These are phyloP conservation scores for Steatornis caripensis DNA, from an alignment of 2,113 vertebrate species.

Conservation along the genomic window DNA sequence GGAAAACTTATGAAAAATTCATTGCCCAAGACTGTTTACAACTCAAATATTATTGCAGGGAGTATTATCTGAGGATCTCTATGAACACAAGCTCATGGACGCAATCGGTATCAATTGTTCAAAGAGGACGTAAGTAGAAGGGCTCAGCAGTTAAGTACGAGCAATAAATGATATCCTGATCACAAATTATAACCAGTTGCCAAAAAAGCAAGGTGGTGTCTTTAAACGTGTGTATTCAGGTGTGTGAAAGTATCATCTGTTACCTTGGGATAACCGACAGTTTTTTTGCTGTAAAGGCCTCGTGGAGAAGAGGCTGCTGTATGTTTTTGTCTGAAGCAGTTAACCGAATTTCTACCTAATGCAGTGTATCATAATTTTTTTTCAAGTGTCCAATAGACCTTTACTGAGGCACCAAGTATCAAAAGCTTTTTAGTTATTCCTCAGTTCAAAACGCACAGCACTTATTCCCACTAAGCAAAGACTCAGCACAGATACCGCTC, in stretches of 20 bases:
- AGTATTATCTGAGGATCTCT: not conserved
- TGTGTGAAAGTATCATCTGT: not conserved
- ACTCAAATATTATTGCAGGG: not conserved
- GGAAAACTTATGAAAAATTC: not conserved
- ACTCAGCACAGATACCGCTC: not conserved
- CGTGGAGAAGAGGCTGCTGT: not conserved
- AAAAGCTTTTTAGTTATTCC: not conserved
- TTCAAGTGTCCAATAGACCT: not conserved
- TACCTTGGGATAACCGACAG: not conserved
- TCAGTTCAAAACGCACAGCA: not conserved
- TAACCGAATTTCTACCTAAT: not conserved
- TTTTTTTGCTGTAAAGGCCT: not conserved
- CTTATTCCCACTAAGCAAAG: not conserved
- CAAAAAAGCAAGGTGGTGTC: not conserved
- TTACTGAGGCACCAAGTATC: not conserved
- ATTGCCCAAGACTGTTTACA: not conserved
- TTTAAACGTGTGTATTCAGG: accelerated
- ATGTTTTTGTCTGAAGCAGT: not conserved
- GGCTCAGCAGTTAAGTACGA: not conserved
- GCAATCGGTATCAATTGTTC: not conserved
- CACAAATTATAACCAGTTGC: not conserved
- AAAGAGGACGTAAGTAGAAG: not conserved
- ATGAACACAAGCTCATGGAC: not conserved
- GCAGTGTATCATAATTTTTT: not conserved
- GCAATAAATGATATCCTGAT: not conserved